Base-by-base conservation (phyloP, 2,888 invertebrate species). In the Leptinotarsa juncta region DNA sequence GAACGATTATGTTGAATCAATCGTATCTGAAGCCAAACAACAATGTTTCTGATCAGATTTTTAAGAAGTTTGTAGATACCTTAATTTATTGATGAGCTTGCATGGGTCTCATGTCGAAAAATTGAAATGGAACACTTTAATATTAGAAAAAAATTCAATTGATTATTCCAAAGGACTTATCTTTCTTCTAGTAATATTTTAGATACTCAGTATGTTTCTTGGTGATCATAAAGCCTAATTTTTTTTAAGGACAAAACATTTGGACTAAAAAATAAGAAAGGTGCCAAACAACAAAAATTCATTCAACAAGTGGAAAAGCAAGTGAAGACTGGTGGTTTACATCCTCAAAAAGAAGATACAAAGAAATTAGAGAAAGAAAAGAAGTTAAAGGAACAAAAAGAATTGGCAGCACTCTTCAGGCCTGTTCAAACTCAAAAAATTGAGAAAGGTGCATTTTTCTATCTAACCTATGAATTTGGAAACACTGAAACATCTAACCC, bases 251-350 rank as follows among this genome's bases (percentile, higher is more conserved):
- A 99, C 86, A 99, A 99, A 89, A 99, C 99, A 3, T 99, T 99
- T 88, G 99, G 99, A 67, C 90, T 99, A 79, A 99, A 99, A 88
- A 99, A 99, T 88, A 99, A 99, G 88, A 99, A 99, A 88, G 99
- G 99, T 68, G 95, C 96, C 0, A 99, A 99, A 87, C 97, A 97
- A 86, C 99, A 99, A 87, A 98, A 97, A 88, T 99, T 97, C 85
- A 98, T 99, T 82, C 96, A 97, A 86, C 97, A 97, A 91, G 97
- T 99, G 15, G 95, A 96, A 85, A 96, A 98, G 83, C 98, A 99
- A 89, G 98, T 98, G 0, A 96, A 97, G 88, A 93, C 94, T 86
- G 96, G 97, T 12, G 96, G 96, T 4, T 90, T 93, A 70, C 94
- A 95, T 87, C 93, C 94, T 0, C 91, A 93, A 85, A 91, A 93